Evolutionary conservation across 2,797 vertebrate genomes (phyloP), one percentile per base, ranked within the genome.

Genomic region (Mus spretus): DNA sequence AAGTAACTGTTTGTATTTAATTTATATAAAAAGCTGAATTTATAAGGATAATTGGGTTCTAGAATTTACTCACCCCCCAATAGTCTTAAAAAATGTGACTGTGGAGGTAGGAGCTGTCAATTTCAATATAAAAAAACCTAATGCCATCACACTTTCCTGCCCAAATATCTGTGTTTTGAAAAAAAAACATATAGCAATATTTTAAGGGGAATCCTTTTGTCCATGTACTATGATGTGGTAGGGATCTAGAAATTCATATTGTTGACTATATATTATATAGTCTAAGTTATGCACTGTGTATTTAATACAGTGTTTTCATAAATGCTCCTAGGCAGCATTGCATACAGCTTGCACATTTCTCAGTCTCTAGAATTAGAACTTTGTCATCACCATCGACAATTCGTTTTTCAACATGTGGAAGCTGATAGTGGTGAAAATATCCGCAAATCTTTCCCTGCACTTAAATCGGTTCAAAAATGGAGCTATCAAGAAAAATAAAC

Each of bases 21-120:
- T 84, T 90, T 81, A 75, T 59, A 77, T 63, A 55, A 70, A 75
- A 79, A 72, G 44, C n/a, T 53, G 22, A 91, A 90, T 34, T 91
- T 59, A 31, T 44, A 40, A 86, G 63, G 8, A 91, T 34, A 67
- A 31, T 61, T 59, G n/a, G 22, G 13, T 14, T 80, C 28, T 34
- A 67, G 17, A 80, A 26, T 31, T 70, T 40, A 34, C 8, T 24
- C 44, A 24, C 11, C 8, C 9, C 34, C 4, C n/a, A 63, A 10
- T 31, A 55, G 40, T 78, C 57, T 13, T 6, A 37, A 74, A 3
- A 59, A 55, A 1, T 47, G 26, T 28, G 40, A 53, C 10, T 70
- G 6, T 26, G 31, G 24, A 79, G 13, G 28, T 20, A 67, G 63
- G 34, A 70, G 31, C 63, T 0, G 0, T 70, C 20, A 70, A 53